Percentiles rank a stretch among this genome's conserved stretches.
Conservation (phyloP, 2,888 invertebrate species). For the Cheilosia variabilis region DNA sequence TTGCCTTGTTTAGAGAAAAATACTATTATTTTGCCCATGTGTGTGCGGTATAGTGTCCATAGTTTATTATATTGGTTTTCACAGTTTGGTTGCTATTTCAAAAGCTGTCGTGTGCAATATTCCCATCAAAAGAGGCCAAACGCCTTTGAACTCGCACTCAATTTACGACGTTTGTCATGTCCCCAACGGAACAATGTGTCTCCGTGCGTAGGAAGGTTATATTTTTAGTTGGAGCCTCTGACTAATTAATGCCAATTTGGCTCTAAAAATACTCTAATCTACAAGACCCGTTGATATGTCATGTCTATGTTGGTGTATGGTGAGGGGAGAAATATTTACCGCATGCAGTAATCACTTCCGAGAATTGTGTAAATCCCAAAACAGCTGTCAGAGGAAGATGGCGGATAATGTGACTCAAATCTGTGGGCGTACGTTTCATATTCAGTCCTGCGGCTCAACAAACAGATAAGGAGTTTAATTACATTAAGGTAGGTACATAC, state of each 20-base stretch:
- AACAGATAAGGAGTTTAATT: no score
- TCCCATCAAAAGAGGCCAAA: background rate
- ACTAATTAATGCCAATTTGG: conserved; percentile 41
- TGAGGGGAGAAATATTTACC: conserved; percentile 1
- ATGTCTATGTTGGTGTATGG: background rate
- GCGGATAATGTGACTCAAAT: conserved; percentile 3
- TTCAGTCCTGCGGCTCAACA: background rate
- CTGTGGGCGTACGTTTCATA: background rate
- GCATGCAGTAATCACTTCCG: no score
- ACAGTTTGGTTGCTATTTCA: background rate
- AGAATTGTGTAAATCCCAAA: background rate
- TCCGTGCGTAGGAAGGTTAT: background rate
- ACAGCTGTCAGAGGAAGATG: background rate
- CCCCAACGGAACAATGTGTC: background rate
- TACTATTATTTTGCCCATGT: background rate
- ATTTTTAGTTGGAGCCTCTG: background rate
- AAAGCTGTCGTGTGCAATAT: background rate
- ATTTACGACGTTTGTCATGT: conserved; percentile 14
- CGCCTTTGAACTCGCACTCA: conserved; percentile 34
- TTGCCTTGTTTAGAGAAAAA: conserved; percentile 33
- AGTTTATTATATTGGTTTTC: background rate
- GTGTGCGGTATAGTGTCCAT: background rate
- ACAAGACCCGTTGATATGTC: conserved; percentile 46
- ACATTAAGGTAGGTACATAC: no score
- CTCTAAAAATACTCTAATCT: conserved; percentile 51